phyloP scores from a whole-genome alignment of 2,888 invertebrate species.

The Charanyca ferruginea region DNA sequence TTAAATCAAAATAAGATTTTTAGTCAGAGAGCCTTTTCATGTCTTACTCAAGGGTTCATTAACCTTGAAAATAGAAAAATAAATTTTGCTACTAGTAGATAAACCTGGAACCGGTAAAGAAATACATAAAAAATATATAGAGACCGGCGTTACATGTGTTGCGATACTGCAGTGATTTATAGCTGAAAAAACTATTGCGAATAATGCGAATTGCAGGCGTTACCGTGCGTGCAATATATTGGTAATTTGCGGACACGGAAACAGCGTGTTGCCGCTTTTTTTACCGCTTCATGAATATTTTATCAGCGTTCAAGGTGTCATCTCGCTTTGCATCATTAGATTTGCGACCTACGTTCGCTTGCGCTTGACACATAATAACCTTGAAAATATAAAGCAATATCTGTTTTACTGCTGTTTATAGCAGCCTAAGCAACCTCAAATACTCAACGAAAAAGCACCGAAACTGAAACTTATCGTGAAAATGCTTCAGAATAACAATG shows the following conservation, averaged over 20 bases:
- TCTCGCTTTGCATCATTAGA: slow-evolving; percentile 79
- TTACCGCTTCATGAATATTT: slow-evolving; percentile 73
- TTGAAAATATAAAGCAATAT: slow-evolving; percentile 77
- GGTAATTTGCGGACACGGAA: slow-evolving; percentile 49
- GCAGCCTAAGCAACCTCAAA: slow-evolving; percentile 13
- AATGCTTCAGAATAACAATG: slow-evolving; percentile 61
- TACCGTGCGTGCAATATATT: slow-evolving; percentile 43
- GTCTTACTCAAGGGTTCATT: too few species aligned
- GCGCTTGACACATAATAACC: slow-evolving; percentile 82
- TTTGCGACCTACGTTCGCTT: slow-evolving; percentile 76
- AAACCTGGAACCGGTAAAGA: background rate
- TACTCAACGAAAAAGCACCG: slow-evolving; percentile 10
- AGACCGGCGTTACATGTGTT: slow-evolving; percentile 39
- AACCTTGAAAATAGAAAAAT: background rate
- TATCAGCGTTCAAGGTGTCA: slow-evolving; percentile 78
- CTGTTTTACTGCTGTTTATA: slow-evolving; percentile 19
- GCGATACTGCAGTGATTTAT: slow-evolving; percentile 34
- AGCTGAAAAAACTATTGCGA: slow-evolving; percentile 37
- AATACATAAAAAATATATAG: slow-evolving; percentile 15
- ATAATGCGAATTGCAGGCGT: slow-evolving; percentile 33
- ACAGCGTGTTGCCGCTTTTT: slow-evolving; percentile 61
- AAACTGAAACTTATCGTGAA: slow-evolving; percentile 41
- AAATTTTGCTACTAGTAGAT: too few species aligned
- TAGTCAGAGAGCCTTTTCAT: too few species aligned
- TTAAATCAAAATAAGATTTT: too few species aligned